Evolutionary conservation across 2,888 invertebrate genomes (phyloP).

Genomic region (Theodoxus fluviatilis): DNA sequence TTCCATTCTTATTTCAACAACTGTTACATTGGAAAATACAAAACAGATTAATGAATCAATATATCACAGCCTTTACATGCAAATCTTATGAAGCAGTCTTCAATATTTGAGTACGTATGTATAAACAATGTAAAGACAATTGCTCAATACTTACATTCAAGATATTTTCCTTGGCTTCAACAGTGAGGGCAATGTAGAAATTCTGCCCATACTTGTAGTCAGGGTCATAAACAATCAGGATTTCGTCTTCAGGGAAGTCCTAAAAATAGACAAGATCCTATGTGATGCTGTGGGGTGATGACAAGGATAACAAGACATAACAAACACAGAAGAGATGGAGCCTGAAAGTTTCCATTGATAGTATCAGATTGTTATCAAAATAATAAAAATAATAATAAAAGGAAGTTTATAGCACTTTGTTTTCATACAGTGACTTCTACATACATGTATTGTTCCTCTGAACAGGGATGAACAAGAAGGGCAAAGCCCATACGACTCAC

Average conservation of each 20-base stretch:
- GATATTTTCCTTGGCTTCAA: conserved; percentile 61
- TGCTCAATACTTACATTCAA: conserved; percentile 44
- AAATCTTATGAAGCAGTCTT: background rate
- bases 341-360: too few relatives aligned
- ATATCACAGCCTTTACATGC: background rate
- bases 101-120: background rate
- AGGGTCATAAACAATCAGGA: conserved; percentile 63
- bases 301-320: too few relatives aligned
- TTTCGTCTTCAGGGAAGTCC: conserved; percentile 63
- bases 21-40: background rate
- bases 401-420: background rate
- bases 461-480: too few relatives aligned
- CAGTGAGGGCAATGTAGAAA: conserved; percentile 61
- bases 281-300: too few relatives aligned
- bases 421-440: too few relatives aligned
- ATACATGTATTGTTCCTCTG: too few relatives aligned
- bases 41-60: too few relatives aligned
- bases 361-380: too few relatives aligned
- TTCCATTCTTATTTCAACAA: background rate
- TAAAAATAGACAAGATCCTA: conserved; percentile 35
- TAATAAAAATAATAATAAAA: conserved; percentile 5
- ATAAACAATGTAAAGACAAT: too few relatives aligned
- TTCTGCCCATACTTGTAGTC: conserved; percentile 66
- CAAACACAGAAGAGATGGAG: too few relatives aligned
- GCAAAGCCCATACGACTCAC: too few relatives aligned